These are phyloP conservation scores for Ondatra zibethicus DNA, from an alignment of 2,113 vertebrate genomes.

Conservation along the genomic window DNA sequence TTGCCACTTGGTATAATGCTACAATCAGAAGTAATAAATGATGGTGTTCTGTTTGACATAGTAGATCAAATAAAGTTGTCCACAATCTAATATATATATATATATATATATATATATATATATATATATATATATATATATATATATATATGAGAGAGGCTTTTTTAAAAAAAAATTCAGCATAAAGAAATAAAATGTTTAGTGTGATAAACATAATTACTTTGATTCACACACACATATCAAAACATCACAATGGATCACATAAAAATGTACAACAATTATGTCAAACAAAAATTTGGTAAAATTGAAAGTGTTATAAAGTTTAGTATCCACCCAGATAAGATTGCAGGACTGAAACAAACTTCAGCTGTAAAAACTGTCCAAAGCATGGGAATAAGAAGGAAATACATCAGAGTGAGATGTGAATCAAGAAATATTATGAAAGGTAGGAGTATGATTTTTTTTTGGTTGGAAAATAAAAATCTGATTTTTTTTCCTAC, in stretches of 20 bases:
- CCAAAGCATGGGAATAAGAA: not conserved
- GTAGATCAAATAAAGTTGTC: not conserved
- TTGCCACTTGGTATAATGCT: not conserved
- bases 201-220: not conserved
- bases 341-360: accelerated
- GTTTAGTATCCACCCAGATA: not conserved
- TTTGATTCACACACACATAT: not conserved
- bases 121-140: not conserved
- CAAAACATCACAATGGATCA: not conserved
- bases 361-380: not conserved
- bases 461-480: not conserved
- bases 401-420: not conserved
- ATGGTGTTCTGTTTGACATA: not conserved
- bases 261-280: not conserved
- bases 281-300: not conserved
- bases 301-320: not conserved
- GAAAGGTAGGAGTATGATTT: not conserved
- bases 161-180: not conserved
- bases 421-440: not conserved
- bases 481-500: not conserved
- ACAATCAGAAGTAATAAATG: not conserved
- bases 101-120: not conserved
- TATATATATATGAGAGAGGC: not conserved
- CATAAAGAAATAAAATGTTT: not conserved
- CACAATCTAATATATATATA: not conserved